Percentiles rank a stretch among this genome's conserved stretches.
Evolutionary conservation across 2,113 vertebrate genomes (phyloP).

Genomic region (Nicator chloris): DNA sequence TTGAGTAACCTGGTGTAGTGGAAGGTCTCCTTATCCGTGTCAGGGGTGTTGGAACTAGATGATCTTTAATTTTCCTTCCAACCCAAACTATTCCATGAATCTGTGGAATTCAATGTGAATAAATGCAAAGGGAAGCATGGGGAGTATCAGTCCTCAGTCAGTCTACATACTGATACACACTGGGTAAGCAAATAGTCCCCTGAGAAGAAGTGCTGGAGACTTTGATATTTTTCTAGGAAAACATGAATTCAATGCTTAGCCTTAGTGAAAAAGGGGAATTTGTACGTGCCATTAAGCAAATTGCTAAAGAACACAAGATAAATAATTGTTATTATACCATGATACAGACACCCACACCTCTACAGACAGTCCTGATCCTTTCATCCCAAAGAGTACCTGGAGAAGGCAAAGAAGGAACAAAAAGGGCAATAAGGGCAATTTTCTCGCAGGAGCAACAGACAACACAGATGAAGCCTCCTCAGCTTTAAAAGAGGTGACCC

Average conservation of each 20-base stretch:
- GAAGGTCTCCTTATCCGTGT: background rate
- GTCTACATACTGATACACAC: background rate
- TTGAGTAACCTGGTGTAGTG: background rate
- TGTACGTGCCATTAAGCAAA: background rate
- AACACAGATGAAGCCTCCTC: background rate
- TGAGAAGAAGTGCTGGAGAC: background rate
- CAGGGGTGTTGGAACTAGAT: background rate
- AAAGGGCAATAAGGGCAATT: background rate
- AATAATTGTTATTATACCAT: background rate
- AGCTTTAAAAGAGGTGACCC: background rate
- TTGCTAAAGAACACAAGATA: background rate
- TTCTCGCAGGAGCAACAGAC: background rate
- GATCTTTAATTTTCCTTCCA: background rate
- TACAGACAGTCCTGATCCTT: background rate
- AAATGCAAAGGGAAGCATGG: background rate
- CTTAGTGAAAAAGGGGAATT: background rate
- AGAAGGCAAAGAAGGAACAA: background rate
- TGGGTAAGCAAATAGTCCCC: background rate
- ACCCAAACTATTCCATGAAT: background rate
- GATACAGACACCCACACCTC: background rate
- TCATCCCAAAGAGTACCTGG: background rate
- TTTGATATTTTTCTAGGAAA: background rate
- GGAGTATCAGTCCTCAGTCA: background rate
- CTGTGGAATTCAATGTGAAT: background rate
- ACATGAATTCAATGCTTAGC: background rate